Percentiles rank a stretch among this genome's conserved stretches.
Evolutionary conservation across 1,140 invertebrate species (phyloP).

Genomic region (Drosophila burlai): DNA sequence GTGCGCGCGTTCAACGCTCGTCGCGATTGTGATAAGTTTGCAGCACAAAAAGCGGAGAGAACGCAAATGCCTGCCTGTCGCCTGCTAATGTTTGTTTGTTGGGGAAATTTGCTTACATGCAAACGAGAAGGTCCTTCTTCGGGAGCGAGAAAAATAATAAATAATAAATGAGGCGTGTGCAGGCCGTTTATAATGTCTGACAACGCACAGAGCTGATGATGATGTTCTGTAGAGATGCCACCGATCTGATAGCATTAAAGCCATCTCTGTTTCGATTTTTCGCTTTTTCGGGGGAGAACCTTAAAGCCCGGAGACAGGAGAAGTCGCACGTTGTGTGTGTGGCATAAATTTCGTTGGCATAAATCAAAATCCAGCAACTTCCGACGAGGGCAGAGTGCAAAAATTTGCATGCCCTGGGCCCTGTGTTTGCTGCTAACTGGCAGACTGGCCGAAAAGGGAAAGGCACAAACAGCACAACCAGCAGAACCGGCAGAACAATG

Average conservation of each 20-base stretch:
- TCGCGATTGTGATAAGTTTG: conserved; percentile 68
- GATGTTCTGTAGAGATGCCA: conserved; percentile 55
- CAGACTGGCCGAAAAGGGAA: conserved; percentile 46
- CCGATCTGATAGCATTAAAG: conserved; percentile 59
- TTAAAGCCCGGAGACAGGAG: conserved; percentile 43
- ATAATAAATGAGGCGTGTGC: conserved; percentile 84
- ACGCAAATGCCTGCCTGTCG: conserved; percentile 66
- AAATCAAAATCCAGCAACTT: conserved; percentile 82
- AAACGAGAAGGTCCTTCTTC: conserved; percentile 15
- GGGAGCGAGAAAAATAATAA: conserved; percentile 45
- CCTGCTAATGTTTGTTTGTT: conserved; percentile 58
- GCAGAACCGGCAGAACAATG: conserved; percentile 48
- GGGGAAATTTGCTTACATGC: conserved; percentile 69
- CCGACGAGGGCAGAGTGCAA: conserved; percentile 78
- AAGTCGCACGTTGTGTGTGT: conserved; percentile 55
- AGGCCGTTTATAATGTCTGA: conserved; percentile 83
- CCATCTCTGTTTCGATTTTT: conserved; percentile 17
- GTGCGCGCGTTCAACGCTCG: conserved; percentile 65
- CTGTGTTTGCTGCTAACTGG: conserved; percentile 20
- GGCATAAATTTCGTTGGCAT: conserved; percentile 83
- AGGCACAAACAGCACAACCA: conserved; percentile 2
- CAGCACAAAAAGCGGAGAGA: conserved; percentile 24
- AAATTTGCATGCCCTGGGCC: conserved; percentile 72
- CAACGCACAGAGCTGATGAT: conserved; percentile 59
- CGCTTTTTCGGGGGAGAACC: background rate